Evolutionary conservation across 1,140 invertebrate genomes (phyloP).

Genomic region (Bombyx mandarina): DNA sequence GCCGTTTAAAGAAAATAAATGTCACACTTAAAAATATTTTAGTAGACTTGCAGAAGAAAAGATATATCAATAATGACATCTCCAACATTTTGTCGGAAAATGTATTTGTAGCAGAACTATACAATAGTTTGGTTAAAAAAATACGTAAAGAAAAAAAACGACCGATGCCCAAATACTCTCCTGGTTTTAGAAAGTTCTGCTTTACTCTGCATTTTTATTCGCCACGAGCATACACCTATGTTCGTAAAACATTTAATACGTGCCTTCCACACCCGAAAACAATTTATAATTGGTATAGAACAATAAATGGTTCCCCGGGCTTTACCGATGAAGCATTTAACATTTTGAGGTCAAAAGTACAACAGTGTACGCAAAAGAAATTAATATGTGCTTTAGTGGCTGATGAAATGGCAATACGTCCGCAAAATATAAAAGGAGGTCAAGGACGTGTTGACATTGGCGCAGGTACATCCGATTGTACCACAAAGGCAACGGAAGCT

Average conservation of each 20-base stretch:
- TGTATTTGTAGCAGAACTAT: too few relatives aligned
- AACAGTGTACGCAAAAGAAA: slow-evolving; percentile 8
- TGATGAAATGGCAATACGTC: slow-evolving; percentile 37
- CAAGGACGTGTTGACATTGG: slow-evolving; percentile 35
- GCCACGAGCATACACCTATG: slow-evolving; percentile 23
- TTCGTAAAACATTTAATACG: slow-evolving; percentile 20
- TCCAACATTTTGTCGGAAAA: too few relatives aligned
- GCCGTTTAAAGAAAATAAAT: too few relatives aligned
- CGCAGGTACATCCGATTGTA: slow-evolving; percentile 8
- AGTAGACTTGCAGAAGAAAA: too few relatives aligned
- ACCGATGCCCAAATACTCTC: too few relatives aligned
- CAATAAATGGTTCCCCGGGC: slow-evolving; percentile 29
- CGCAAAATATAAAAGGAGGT: slow-evolving; percentile 22
- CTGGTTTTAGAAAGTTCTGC: slow-evolving; percentile 27
- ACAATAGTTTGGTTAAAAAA: too few relatives aligned
- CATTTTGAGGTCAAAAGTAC: slow-evolving; percentile 17
- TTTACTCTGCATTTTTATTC: slow-evolving; percentile 36
- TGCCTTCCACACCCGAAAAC: slow-evolving; percentile 29
- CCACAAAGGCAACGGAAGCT: slow-evolving; percentile 13
- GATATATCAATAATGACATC: too few relatives aligned
- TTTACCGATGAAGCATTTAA: slow-evolving; percentile 31
- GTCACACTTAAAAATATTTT: too few relatives aligned
- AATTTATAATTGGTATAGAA: slow-evolving; percentile 31
- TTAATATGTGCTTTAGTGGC: slow-evolving; percentile 24
- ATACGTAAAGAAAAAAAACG: too few relatives aligned